Evolutionary conservation across 2,113 vertebrate genomes (phyloP).

Genomic region (Peromyscus polionotus): DNA sequence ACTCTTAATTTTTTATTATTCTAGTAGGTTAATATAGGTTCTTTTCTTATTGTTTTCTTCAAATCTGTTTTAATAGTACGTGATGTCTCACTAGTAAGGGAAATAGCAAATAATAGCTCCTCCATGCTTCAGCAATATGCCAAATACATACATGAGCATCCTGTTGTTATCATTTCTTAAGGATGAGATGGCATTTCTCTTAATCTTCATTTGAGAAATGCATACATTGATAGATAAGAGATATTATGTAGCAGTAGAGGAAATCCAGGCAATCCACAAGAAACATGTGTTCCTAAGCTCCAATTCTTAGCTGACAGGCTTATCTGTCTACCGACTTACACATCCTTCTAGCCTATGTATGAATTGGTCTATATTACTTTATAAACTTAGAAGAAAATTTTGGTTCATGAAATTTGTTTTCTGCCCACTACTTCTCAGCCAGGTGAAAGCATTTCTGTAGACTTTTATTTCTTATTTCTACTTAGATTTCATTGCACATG

Average conservation of each 20-base stretch:
- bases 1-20: neutral
- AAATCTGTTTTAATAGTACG: neutral
- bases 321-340: neutral
- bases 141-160: neutral
- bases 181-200: neutral
- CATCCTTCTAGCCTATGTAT: neutral
- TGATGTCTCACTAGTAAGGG: neutral
- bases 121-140: neutral
- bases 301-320: neutral
- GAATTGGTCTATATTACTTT: neutral
- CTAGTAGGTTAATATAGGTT: neutral
- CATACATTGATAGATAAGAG: neutral
- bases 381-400: neutral
- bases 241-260: neutral
- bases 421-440: neutral
- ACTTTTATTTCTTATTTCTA: neutral
- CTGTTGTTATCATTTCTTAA: neutral
- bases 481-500: neutral
- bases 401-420: neutral
- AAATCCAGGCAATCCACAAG: neutral
- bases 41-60: neutral
- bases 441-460: neutral
- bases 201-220: slow-evolving; percentile 9
- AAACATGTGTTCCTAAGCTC: neutral
- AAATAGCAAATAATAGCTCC: neutral